phyloP scores from a whole-genome alignment of 2,113 vertebrate genomes.

The Puffinus mauretanicus region DNA sequence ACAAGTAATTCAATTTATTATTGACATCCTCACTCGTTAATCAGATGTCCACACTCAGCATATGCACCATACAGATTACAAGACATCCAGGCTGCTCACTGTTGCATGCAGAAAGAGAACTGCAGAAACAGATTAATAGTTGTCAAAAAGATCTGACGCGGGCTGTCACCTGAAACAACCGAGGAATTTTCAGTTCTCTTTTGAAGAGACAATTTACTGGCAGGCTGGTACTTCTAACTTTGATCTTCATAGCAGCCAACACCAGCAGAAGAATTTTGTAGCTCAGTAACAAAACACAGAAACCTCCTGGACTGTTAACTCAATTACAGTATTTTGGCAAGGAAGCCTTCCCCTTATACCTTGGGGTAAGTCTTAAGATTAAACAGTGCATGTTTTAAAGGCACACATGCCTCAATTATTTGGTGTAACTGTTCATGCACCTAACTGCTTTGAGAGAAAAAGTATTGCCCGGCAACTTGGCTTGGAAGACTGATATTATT shows the following conservation, averaged over 20 bases:
- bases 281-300: conserved; percentile 48
- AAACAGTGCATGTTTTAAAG: conserved; percentile 25
- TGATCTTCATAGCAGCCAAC: conserved; percentile 33
- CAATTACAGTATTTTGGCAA: conserved; percentile 45
- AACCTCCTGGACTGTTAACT: conserved; percentile 31
- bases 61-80: neutral
- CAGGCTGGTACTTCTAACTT: conserved; percentile 16
- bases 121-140: neutral
- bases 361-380: conserved; percentile 19
- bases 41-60: neutral
- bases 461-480: neutral
- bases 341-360: conserved; percentile 2
- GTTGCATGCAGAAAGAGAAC: neutral
- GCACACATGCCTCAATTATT: neutral
- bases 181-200: neutral
- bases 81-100: neutral
- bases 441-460: neutral
- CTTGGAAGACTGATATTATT: neutral
- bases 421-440: neutral
- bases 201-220: conserved; percentile 24
- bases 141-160: neutral
- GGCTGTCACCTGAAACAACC: conserved; percentile 1
- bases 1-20: neutral
- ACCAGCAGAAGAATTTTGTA: conserved; percentile 2
- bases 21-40: neutral